Percentiles rank a stretch among this genome's conserved stretches.
Conservation (phyloP, 2,888 invertebrate genomes). For the Sicus ferrugineus region DNA sequence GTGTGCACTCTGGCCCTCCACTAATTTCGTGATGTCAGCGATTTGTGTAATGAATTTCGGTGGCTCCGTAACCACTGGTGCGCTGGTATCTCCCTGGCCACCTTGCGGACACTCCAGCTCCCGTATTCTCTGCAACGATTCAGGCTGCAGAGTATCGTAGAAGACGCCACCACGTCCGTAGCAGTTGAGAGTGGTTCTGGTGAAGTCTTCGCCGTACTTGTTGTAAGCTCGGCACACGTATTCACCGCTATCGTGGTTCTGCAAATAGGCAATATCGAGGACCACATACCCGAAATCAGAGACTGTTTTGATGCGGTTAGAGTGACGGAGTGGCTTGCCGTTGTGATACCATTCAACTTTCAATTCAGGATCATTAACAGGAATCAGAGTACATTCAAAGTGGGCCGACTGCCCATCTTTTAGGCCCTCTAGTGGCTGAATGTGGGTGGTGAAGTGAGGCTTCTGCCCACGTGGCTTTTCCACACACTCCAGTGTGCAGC, state of each 20-base stretch:
- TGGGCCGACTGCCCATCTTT: conserved; percentile 94
- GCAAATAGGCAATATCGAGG: conserved; percentile 92
- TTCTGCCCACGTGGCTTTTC: conserved; percentile 86
- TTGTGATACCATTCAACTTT: conserved; percentile 98
- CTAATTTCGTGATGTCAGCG: conserved; percentile 81
- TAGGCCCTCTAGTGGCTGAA: conserved; percentile 81
- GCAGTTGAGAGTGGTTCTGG: conserved; percentile 84
- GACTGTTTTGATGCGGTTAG: conserved; percentile 89
- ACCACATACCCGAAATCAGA: conserved; percentile 96
- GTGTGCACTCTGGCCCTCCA: conserved; percentile 95
- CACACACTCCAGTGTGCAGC: conserved; percentile 81
- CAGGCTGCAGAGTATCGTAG: conserved; percentile 88
- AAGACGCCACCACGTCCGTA: conserved; percentile 87
- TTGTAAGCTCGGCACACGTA: conserved; percentile 92
- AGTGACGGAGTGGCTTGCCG: conserved; percentile 86
- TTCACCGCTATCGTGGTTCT: conserved; percentile 92
- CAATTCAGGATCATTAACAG: conserved; percentile 92
- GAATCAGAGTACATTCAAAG: conserved; percentile 93
- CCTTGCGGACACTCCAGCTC: conserved; percentile 78
- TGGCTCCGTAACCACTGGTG: conserved; percentile 78
- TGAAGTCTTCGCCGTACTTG: conserved; percentile 89
- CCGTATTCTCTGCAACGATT: conserved; percentile 85
- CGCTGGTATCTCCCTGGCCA: conserved; percentile 69
- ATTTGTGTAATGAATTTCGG: conserved; percentile 92
- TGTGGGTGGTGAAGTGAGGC: conserved; percentile 88